A percentile compares a stretch with the other conserved stretches of the same genome.
These are phyloP conservation scores for Pilophorus perplexus DNA, from an alignment of 2,888 invertebrate genomes.

Conservation along the genomic window DNA sequence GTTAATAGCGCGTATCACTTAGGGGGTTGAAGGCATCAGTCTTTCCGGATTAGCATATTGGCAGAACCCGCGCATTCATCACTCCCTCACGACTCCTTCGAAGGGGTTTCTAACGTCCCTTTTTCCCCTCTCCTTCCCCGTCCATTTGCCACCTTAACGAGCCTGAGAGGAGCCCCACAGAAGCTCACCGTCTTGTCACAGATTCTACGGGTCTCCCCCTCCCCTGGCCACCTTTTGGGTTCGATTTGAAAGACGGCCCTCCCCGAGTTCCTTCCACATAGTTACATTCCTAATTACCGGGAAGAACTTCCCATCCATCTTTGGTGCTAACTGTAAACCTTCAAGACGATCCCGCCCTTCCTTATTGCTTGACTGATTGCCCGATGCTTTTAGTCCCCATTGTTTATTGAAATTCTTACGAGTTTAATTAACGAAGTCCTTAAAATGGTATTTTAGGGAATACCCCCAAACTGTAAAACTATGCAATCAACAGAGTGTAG, in stretches of 20 bases:
- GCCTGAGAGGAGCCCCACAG: neutral
- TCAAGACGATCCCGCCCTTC: neutral
- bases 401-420: too few relatives aligned
- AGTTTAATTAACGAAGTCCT: too few relatives aligned
- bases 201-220: neutral
- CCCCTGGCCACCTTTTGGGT: neutral
- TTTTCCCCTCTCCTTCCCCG: too few relatives aligned
- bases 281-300: neutral
- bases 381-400: too few relatives aligned
- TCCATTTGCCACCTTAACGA: too few relatives aligned
- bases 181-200: neutral
- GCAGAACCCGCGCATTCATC: neutral
- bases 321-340: neutral
- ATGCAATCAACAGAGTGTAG: too few relatives aligned
- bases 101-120: neutral
- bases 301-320: neutral
- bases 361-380: neutral
- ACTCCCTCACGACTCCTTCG: neutral
- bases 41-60: neutral
- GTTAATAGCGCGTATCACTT: neutral
- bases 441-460: too few relatives aligned
- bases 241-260: neutral
- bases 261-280: neutral
- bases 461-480: too few relatives aligned
- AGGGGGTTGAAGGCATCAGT: neutral